These are phyloP conservation scores for Papilio polytes DNA, from an alignment of 1,140 invertebrate species.

Conservation along the genomic window DNA sequence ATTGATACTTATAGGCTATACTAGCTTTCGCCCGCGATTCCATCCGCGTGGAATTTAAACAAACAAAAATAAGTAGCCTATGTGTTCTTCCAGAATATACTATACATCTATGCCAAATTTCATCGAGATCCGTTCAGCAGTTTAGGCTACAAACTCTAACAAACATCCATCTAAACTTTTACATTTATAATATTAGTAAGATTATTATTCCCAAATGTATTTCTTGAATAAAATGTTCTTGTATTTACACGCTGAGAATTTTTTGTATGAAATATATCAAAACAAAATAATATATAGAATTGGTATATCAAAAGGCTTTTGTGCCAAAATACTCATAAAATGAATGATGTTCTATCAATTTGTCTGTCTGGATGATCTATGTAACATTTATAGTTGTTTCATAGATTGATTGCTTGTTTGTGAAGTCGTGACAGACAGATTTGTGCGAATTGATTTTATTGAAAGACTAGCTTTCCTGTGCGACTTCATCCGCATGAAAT, in stretches of 20 bases:
- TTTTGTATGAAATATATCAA: background rate
- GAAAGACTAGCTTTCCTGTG: too few relatives aligned
- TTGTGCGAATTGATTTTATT: background rate
- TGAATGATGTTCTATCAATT: constrained; percentile 5
- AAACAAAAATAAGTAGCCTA: too few relatives aligned
- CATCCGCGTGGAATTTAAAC: too few relatives aligned
- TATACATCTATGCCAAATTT: too few relatives aligned
- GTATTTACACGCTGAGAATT: background rate
- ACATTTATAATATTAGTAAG: too few relatives aligned
- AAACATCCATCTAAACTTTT: too few relatives aligned
- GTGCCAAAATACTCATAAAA: background rate
- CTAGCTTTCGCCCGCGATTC: too few relatives aligned
- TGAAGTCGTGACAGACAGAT: constrained; percentile 7
- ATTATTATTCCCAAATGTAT: background rate
- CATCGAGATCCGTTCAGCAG: too few relatives aligned
- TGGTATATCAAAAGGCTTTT: background rate
- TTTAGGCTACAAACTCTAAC: too few relatives aligned
- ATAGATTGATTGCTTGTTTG: constrained; percentile 26
- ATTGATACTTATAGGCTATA: too few relatives aligned
- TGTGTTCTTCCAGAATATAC: too few relatives aligned
- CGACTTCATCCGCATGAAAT: too few relatives aligned
- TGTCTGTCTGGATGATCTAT: background rate
- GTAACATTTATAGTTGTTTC: background rate
- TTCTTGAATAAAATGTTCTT: background rate
- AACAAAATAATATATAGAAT: background rate